Conservation (phyloP, 2,888 invertebrate genomes). For the Toxonevra muliebris region DNA sequence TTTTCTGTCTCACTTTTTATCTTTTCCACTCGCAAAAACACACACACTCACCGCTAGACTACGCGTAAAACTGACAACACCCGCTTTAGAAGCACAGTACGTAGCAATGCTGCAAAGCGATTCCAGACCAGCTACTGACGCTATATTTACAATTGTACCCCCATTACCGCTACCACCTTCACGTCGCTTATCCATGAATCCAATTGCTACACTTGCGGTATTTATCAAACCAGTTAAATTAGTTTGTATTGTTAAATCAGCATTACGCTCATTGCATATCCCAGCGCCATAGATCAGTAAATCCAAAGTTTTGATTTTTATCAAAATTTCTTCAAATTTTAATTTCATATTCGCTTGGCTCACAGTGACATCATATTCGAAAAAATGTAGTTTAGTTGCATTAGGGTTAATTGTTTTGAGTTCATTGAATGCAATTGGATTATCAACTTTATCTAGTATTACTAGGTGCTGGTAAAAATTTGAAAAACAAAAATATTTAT, state of each 20-base stretch:
- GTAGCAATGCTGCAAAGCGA: slow-evolving; percentile 48
- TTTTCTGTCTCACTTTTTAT: too few relatives aligned
- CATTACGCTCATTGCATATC: slow-evolving; percentile 38
- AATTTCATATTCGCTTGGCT: slow-evolving; percentile 51
- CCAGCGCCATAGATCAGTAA: slow-evolving; percentile 45
- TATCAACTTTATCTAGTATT: slow-evolving; percentile 49
- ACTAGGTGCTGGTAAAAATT: slow-evolving; percentile 50
- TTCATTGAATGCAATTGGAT: slow-evolving; percentile 46
- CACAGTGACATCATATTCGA: slow-evolving; percentile 47
- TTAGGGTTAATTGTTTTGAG: slow-evolving; percentile 45
- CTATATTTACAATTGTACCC: slow-evolving; percentile 56
- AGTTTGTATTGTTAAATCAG: slow-evolving; percentile 37
- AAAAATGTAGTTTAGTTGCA: slow-evolving; percentile 44
- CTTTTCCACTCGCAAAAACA: too few relatives aligned
- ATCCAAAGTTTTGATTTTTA: slow-evolving; percentile 37
- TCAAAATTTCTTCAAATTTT: slow-evolving; percentile 49
- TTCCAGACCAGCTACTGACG: slow-evolving; percentile 51
- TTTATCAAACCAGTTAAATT: slow-evolving; percentile 44
- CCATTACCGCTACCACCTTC: slow-evolving; percentile 53
- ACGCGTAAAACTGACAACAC: slow-evolving; percentile 57
- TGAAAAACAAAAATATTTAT: background rate
- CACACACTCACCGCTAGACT: slow-evolving; percentile 48
- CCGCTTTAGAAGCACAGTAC: slow-evolving; percentile 56
- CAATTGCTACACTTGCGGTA: slow-evolving; percentile 48
- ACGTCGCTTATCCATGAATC: slow-evolving; percentile 55